Base-by-base conservation (phyloP, 2,113 vertebrate genomes). In the Pangasianodon hypophthalmus region DNA sequence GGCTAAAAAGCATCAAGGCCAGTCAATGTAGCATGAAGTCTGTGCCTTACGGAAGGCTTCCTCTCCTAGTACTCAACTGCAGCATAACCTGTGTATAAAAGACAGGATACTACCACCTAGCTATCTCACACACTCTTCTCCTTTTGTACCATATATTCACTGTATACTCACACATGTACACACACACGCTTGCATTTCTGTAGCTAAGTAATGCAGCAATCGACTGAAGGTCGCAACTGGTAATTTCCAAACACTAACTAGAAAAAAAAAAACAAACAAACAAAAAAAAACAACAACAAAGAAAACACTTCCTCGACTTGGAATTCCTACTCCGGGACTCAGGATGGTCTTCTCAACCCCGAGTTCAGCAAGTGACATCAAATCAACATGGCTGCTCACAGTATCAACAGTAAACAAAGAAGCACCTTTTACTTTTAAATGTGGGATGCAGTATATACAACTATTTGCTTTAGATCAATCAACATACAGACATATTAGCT, bases 1-100 rank as follows among this genome's bases (percentile, higher is more conserved):
- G 85, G 46, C 67, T 92, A 84, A 89, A 92, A 62, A 90, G 90
- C 84, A 92, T 91, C 89, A 88, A 90, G 89, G 79, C 89, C 84
- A 48, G 52, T 80, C 89, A 88, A 87, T 90, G 89, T 86, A 84
- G 88, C 91, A 88, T 89, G 90, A 89, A 85, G 88, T 69, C 73
- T 88, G 26, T 89, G 90, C 83, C 73, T 91, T 88, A 75, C 73
- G 64, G 58, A 89, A 88, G 77, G 26, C 50, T 88, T 89, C 75
- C 77, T 88, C 52, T 86, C 82, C 46, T 75, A 64, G 54, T 67
- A 58, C 86, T 87, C 18, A 41, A 84, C 10, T 60, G 77, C 84
- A 86, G 77, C 52, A 88, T 85, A 86, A 82, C 80, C 41, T 86
- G 73, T 79, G 37, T 87, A 62, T 88, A 88, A 71, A 24, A 90